These are phyloP conservation scores for Plotosus lineatus DNA, from an alignment of 2,113 vertebrate genomes.

Conservation along the genomic window DNA sequence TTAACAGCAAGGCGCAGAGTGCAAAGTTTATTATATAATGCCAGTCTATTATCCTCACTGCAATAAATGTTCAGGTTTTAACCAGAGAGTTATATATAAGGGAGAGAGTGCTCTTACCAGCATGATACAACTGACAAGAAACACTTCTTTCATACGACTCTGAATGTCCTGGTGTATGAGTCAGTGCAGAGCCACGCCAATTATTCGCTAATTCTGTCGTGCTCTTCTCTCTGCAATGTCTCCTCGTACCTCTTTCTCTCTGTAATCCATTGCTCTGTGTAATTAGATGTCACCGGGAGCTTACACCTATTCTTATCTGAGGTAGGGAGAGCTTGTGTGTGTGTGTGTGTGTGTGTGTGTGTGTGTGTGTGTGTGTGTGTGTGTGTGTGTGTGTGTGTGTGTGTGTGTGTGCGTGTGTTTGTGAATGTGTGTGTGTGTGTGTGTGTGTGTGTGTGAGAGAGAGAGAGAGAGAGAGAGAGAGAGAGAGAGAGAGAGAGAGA, in stretches of 20 bases:
- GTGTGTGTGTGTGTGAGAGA: not conserved
- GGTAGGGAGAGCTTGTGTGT: not conserved
- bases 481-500: not conserved
- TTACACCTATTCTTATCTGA: conserved; percentile 42
- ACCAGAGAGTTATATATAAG: not conserved
- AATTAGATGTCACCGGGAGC: conserved; percentile 44
- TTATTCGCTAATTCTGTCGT: conserved; percentile 30
- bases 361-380: not conserved
- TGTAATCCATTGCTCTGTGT: conserved; percentile 41
- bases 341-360: no score
- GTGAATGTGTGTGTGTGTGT: not conserved
- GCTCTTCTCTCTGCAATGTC: conserved; percentile 30
- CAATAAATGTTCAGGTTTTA: conserved; percentile 35
- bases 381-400: not conserved
- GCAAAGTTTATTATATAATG: conserved; percentile 36
- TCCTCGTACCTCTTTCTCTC: conserved; percentile 25
- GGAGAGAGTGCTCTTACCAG: not conserved
- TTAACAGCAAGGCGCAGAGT: conserved; percentile 17
- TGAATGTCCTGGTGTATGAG: conserved; percentile 27
- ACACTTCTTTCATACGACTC: conserved; percentile 16
- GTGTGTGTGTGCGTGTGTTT: not conserved
- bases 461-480: not conserved
- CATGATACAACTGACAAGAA: conserved; percentile 31
- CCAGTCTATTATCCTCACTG: conserved; percentile 13
- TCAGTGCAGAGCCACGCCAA: conserved; percentile 17